Conservation (phyloP, 2,113 vertebrate species). For the Tragulus kanchil region DNA sequence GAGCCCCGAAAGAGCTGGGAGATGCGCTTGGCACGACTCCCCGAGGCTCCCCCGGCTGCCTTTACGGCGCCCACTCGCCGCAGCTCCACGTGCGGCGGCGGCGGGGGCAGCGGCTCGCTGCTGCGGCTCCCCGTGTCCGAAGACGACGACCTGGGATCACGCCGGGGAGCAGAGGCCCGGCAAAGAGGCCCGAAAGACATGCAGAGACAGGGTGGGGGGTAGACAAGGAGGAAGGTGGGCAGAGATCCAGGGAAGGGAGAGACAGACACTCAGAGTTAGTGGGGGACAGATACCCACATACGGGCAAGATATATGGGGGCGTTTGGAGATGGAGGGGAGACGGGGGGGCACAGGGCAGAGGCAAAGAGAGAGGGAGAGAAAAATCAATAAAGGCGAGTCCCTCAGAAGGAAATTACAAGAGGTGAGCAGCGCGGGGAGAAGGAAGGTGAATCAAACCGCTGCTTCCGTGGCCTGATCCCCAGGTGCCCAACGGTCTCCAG, state of each 20-base stretch:
- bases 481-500: not conserved
- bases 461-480: not conserved
- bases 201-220: not conserved
- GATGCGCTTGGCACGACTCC: slow-evolving; percentile 92
- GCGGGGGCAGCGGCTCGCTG: slow-evolving; percentile 81
- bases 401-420: slow-evolving; percentile 17
- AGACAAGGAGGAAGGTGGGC: not conserved
- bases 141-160: slow-evolving; percentile 84
- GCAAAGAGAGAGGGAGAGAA: not conserved
- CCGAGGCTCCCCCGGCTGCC: slow-evolving; percentile 81
- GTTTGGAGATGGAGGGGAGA: too few relatives aligned
- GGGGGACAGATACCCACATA: not conserved
- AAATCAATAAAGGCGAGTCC: slow-evolving; percentile 1
- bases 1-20: slow-evolving; percentile 94
- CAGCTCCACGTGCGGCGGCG: slow-evolving; percentile 84
- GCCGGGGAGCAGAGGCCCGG: not conserved
- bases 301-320: accelerated
- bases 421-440: not conserved
- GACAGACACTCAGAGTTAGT: not conserved
- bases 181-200: slow-evolving; percentile 61
- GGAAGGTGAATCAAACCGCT: slow-evolving; percentile 6
- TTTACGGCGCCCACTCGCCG: slow-evolving; percentile 84
- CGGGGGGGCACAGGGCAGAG: not conserved
- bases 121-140: slow-evolving; percentile 87
- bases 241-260: not conserved